A percentile compares a stretch with the other conserved stretches of the same genome.
Conservation (phyloP, 2,888 invertebrate species). For the Dasypogon diadema region DNA sequence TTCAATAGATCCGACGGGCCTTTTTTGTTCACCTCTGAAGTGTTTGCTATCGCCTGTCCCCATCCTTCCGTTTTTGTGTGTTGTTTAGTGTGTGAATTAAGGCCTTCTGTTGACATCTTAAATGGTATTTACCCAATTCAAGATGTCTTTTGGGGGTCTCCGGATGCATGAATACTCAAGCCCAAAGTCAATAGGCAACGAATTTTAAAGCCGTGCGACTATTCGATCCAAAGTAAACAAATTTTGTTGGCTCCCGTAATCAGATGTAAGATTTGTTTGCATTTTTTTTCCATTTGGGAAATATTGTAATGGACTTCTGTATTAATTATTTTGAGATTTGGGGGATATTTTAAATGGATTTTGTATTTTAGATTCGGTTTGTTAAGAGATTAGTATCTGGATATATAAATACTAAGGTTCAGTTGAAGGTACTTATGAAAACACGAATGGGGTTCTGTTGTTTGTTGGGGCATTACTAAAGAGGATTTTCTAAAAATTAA, state of each 20-base stretch:
- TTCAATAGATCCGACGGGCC: constrained; percentile 38
- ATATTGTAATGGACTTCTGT: background rate
- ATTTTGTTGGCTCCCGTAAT: background rate
- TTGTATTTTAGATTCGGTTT: no score
- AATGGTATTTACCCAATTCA: constrained; percentile 51
- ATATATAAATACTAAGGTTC: no score
- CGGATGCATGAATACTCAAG: constrained; percentile 6
- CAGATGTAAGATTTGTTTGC: background rate
- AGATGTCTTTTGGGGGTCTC: constrained; percentile 20
- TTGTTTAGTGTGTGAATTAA: constrained; percentile 44
- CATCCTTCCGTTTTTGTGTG: constrained; percentile 6
- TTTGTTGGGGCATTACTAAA: no score
- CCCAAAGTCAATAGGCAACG: constrained; percentile 26
- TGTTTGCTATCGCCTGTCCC: constrained; percentile 20
- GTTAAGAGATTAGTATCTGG: no score
- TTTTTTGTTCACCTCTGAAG: constrained; percentile 40
- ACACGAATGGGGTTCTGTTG: no score
- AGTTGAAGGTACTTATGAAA: no score
- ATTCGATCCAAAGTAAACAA: constrained; percentile 27
- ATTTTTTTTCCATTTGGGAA: background rate
- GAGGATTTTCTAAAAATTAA: no score
- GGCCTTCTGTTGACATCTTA: constrained; percentile 54
- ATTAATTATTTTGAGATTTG: no score
- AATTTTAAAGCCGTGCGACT: constrained; percentile 4
- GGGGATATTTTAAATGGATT: no score